Base-by-base conservation (phyloP, 2,797 vertebrate species). In the Pogoniulus pusillus region DNA sequence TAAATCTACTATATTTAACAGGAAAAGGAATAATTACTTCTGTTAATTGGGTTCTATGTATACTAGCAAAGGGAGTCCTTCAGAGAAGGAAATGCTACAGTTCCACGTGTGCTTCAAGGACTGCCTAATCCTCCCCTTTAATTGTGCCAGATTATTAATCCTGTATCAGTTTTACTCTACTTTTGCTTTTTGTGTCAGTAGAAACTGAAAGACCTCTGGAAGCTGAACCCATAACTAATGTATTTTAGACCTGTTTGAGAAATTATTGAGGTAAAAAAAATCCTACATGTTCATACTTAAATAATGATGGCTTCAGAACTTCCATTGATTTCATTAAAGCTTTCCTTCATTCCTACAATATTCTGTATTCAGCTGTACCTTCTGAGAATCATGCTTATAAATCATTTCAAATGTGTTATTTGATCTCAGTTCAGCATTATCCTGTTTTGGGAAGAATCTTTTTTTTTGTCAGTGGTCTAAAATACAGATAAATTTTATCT, bases 21-120 rank as follows among this genome's bases (percentile, higher is more conserved):
- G 29, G 15, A 59, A 19, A 69, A 84, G 51, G 49, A 32, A 5
- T 1, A 54, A 60, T 63, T 58, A 11, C 2, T 63, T 91, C 11
- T 66, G 0, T 49, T 59, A 49, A 49, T 66, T 1, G 1, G 32
- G 6, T 64, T 45, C 3, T 7, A 3, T 82, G 55, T 65, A 29
- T 69, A 23, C 12, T 12, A 71, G 55, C 20, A 74, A 41, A n/a
- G 17, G 43, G 13, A 27, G 29, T 39, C 47, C 41, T 85, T 62
- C 29, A 43, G 59, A 59, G 63, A 59, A 81, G 41, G 58, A 74
- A 54, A n/a, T 16, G 6, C 57, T 16, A 16, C 49, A 65, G 2
- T 19, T 37, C 7, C 8, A 17, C 4, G 1, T 0, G 0, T 20
- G 4, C 29, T 86, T 27, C 37, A 43, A 24, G 63, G 8, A 15